phyloP scores from a whole-genome alignment of 2,888 invertebrate species.

The Tetragonisca angustula region DNA sequence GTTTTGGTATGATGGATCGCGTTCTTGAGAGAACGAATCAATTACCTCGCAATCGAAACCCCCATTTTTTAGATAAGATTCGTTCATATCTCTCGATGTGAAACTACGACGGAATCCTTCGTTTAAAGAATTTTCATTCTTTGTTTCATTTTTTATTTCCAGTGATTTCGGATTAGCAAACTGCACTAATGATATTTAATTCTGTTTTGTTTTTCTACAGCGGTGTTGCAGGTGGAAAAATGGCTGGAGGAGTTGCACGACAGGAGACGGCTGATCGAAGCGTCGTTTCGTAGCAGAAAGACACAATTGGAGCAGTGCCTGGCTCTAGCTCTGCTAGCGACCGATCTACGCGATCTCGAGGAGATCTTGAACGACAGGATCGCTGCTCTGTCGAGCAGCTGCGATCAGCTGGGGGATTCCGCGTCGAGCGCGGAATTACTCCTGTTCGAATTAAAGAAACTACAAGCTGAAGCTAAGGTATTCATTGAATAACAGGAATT shows the following conservation, averaged over 20 bases:
- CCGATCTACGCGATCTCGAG: slow-evolving; percentile 89
- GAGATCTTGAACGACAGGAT: slow-evolving; percentile 86
- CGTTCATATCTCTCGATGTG: not conserved
- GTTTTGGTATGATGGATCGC: not conserved
- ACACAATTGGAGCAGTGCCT: slow-evolving; percentile 91
- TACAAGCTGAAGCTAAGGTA: slow-evolving; percentile 89
- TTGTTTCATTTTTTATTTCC: not conserved
- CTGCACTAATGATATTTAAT: not conserved
- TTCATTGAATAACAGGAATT: not conserved
- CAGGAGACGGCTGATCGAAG: slow-evolving; percentile 89
- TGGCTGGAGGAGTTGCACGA: slow-evolving; percentile 92
- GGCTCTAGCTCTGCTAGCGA: slow-evolving; percentile 89
- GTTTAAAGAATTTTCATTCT: not conserved
- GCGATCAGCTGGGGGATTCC: slow-evolving; percentile 90
- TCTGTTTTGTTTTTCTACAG: slow-evolving; percentile 80
- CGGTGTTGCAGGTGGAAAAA: slow-evolving; percentile 89
- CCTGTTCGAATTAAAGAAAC: slow-evolving; percentile 88
- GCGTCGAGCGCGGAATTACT: slow-evolving; percentile 88
- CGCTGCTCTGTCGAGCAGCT: slow-evolving; percentile 85
- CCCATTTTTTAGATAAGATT: not conserved
- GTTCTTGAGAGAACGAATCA: not conserved
- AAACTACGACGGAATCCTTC: not conserved
- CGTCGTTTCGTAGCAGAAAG: slow-evolving; percentile 88
- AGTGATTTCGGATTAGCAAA: not conserved
- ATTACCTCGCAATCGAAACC: not conserved